phyloP scores from a whole-genome alignment of 2,797 vertebrate genomes.

The Eospalax fontanierii region DNA sequence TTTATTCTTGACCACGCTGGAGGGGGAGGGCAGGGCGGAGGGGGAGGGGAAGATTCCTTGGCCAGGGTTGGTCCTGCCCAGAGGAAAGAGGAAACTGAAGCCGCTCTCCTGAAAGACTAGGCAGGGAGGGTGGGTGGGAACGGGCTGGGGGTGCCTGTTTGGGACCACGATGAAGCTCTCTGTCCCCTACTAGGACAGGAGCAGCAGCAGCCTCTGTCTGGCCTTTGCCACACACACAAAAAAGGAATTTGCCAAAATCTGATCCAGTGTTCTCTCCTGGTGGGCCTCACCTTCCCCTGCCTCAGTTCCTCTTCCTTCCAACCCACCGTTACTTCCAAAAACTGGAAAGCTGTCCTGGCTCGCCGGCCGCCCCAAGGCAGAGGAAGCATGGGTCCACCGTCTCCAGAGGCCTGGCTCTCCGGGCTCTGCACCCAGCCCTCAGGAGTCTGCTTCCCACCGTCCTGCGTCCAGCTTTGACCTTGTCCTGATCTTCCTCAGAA shows the following conservation, averaged over 20 bases:
- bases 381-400: background rate
- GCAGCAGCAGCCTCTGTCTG: background rate
- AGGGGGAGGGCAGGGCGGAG: background rate
- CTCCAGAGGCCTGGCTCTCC: background rate
- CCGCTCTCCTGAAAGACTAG: conserved; percentile 41
- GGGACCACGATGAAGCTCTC: background rate
- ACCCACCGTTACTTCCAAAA: background rate
- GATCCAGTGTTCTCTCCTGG: too few relatives aligned
- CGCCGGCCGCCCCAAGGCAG: fast-evolving
- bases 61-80: conserved; percentile 23
- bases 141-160: background rate
- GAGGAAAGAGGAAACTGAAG: conserved; percentile 66
- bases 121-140: background rate
- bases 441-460: background rate
- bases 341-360: fast-evolving
- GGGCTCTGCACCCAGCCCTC: background rate
- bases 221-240: background rate
- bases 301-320: background rate
- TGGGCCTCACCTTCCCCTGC: background rate
- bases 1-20: conserved; percentile 29
- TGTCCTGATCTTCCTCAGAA: background rate
- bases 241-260: background rate
- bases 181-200: background rate
- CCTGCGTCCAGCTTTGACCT: background rate
- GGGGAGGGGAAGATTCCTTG: conserved; percentile 36